These are phyloP conservation scores for Ichneumon xanthorius DNA, from an alignment of 2,888 invertebrate species.

Conservation along the genomic window DNA sequence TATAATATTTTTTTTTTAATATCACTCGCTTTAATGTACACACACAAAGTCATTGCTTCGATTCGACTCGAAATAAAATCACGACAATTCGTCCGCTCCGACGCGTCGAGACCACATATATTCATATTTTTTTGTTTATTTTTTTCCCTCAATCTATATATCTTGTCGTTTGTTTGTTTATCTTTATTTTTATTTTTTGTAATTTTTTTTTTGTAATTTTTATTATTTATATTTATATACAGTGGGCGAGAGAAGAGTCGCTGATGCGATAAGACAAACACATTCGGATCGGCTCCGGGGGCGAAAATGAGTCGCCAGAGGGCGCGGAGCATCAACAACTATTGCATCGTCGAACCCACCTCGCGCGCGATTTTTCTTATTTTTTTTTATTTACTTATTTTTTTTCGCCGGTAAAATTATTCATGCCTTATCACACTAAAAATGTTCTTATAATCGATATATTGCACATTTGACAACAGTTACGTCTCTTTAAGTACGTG, in stretches of 20 bases:
- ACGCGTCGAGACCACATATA: constrained; percentile 80
- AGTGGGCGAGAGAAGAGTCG: constrained; percentile 74
- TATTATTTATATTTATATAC: constrained; percentile 83
- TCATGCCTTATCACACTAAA: constrained; percentile 43
- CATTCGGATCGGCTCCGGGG: neutral
- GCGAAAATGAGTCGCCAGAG: neutral
- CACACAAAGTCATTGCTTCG: constrained; percentile 54
- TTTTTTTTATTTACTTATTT: neutral
- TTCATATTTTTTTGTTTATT: constrained; percentile 74
- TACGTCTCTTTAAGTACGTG: constrained; percentile 83
- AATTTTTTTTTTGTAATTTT: constrained; percentile 22
- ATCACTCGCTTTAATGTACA: constrained; percentile 56
- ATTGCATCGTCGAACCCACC: constrained; percentile 53
- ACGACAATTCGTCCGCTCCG: constrained; percentile 74
- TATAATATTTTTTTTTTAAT: constrained; percentile 8
- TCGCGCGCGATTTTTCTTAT: constrained; percentile 6
- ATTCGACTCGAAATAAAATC: constrained; percentile 48
- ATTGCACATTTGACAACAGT: constrained; percentile 85
- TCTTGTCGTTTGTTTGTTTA: constrained; percentile 67
- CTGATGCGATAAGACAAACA: constrained; percentile 67
- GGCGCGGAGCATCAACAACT: constrained; percentile 33
- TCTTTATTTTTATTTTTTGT: constrained; percentile 43
- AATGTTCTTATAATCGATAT: constrained; percentile 83
- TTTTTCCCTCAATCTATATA: constrained; percentile 69
- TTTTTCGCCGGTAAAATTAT: constrained; percentile 34